Conservation (phyloP, 2,113 vertebrate species). For the Balaeniceps rex region DNA sequence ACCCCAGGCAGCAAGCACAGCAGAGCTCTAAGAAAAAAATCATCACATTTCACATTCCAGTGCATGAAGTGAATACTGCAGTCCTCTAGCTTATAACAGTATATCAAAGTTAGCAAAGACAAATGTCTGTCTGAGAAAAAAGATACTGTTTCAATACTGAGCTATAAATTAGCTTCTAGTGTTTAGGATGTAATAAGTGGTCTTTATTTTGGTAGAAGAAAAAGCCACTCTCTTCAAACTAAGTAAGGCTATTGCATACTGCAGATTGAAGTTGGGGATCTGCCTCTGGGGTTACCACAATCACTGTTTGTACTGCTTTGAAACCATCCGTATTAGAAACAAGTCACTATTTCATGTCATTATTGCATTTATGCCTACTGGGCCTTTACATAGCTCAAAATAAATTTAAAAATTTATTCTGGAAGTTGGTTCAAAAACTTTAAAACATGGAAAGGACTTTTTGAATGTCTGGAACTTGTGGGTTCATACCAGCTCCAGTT, state of each 20-base stretch:
- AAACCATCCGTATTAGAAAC: not conserved
- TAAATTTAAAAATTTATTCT: not conserved
- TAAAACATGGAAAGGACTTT: not conserved
- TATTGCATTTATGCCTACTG: fast-evolving
- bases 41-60: constrained; percentile 8
- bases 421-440: not conserved
- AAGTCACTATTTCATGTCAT: not conserved
- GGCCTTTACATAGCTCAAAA: not conserved
- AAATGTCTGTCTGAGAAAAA: not conserved
- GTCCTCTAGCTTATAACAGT: not conserved
- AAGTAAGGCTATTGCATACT: not conserved
- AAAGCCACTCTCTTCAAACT: not conserved
- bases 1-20: constrained; percentile 14
- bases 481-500: not conserved
- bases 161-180: not conserved
- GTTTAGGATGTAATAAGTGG: not conserved
- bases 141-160: not conserved
- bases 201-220: not conserved
- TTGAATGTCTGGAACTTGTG: not conserved
- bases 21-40: not conserved
- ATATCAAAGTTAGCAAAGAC: not conserved
- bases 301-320: not conserved
- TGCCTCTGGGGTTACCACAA: not conserved
- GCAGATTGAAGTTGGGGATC: not conserved
- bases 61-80: not conserved